Percentiles rank a stretch among this genome's conserved stretches.
Conservation (phyloP, 2,888 invertebrate species). For the Chrysomela aeneicollis region DNA sequence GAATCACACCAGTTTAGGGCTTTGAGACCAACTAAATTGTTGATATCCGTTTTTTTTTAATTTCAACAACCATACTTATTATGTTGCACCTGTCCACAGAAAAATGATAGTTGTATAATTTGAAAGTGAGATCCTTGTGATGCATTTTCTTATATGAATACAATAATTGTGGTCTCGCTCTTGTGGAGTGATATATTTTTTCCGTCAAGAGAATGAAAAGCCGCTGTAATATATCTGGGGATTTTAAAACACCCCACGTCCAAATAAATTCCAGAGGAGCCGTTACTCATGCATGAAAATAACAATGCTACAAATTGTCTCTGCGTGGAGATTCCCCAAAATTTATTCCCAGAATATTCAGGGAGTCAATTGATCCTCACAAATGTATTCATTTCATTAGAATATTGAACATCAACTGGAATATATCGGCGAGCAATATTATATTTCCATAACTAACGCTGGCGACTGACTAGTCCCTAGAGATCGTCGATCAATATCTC, state of each 20-base stretch:
- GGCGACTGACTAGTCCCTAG: not conserved
- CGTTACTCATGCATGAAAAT: constrained; percentile 25
- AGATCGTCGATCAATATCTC: constrained; percentile 21
- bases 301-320: constrained; percentile 29
- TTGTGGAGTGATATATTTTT: not conserved
- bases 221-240: constrained; percentile 23
- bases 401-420: not conserved
- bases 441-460: not conserved
- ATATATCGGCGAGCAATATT: not conserved
- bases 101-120: too few relatives aligned
- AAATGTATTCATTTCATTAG: constrained; percentile 10
- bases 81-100: too few relatives aligned
- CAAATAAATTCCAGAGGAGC: constrained; percentile 24
- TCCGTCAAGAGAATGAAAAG: constrained; percentile 6
- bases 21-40: too few relatives aligned
- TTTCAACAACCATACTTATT: too few relatives aligned
- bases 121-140: too few relatives aligned
- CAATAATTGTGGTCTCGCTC: not conserved
- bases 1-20: too few relatives aligned
- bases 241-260: constrained; percentile 25
- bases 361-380: constrained; percentile 12
- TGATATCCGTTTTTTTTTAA: too few relatives aligned
- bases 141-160: not conserved
- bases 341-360: constrained; percentile 20
- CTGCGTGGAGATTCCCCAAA: constrained; percentile 17